Evolutionary conservation across 2,888 invertebrate genomes (phyloP), one percentile per base, ranked within the genome.

Genomic region (Drosophila peninsularis): DNA sequence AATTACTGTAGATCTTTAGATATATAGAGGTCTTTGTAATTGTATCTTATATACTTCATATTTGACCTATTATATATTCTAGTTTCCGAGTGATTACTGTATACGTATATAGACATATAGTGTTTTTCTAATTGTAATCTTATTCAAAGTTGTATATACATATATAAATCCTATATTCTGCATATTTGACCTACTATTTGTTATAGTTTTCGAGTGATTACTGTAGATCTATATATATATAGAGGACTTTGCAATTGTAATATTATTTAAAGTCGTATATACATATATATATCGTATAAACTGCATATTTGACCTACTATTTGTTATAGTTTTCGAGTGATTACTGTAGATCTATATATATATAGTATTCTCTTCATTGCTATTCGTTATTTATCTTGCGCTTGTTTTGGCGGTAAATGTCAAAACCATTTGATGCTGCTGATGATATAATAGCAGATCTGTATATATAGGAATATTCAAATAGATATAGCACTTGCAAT

Each of bases 391-490:
- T 62, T 67, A 19, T 45, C 9, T 27, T 37, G 24, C 37, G 27
- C 45, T 47, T 47, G 58, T 70, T 77, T 78, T 72, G 64, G 45
- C 72, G 64, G 78, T 63, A 58, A 70, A 68, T 64, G 56, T 57
- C 49, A 42, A 64, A 72, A 73, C 64, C 76, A 61, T 78, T 76
- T 76, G 63, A 75, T 71, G 66, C 41, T 68, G 73, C 44, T 61
- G 69, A 68, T 68, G 73, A 79, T 80, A 73, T 76, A 79, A 52
- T 47, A 47, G 47, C 13, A n/a, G 24, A 32, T 32, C 11, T 52
- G 66, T 63, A 50, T 47, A 17, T 52, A 62, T 55, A 57, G 54
- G 27, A 30, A 19, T 66, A 50, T 47, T 19, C 37, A 39, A n/a
- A 58, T 71, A 37, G 49, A 58, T 62, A 41, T 36, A 50, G 36